Evolutionary conservation across 2,797 vertebrate species (phyloP).

Genomic region (Xenops minutus): DNA sequence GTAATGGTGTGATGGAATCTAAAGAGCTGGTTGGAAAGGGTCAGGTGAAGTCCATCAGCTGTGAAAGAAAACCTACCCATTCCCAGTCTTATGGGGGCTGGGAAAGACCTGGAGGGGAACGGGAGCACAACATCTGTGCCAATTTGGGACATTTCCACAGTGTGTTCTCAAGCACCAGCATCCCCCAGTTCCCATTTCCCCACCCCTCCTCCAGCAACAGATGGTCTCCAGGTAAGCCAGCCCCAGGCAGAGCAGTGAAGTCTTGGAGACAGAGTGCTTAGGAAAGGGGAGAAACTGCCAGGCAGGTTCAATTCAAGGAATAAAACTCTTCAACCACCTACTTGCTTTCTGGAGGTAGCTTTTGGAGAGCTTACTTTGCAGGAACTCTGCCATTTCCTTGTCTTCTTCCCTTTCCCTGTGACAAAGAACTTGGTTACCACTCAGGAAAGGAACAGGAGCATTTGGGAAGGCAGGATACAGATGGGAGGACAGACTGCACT

Average conservation of each 20-base stretch:
- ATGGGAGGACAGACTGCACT: background rate
- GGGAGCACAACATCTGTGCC: background rate
- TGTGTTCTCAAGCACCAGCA: background rate
- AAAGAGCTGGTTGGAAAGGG: background rate
- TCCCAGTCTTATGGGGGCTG: background rate
- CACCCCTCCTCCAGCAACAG: background rate
- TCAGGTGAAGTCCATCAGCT: background rate
- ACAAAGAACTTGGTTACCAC: background rate
- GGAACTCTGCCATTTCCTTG: slow-evolving; percentile 87
- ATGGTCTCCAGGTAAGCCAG: background rate
- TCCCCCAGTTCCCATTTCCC: background rate
- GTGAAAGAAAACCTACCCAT: background rate
- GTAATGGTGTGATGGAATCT: background rate
- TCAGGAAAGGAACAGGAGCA: background rate
- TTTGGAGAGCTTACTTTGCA: slow-evolving; percentile 82
- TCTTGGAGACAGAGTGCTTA: background rate
- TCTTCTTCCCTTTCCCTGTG: slow-evolving; percentile 88
- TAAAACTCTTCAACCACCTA: slow-evolving; percentile 23
- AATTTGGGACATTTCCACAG: background rate
- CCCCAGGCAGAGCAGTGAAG: background rate
- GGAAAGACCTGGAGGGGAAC: background rate
- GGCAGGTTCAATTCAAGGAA: background rate
- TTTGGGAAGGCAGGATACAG: background rate
- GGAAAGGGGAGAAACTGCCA: background rate
- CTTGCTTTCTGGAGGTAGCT: slow-evolving; percentile 74